Evolutionary conservation across 2,797 vertebrate genomes (phyloP).

Genomic region (Sebastes variabilis): DNA sequence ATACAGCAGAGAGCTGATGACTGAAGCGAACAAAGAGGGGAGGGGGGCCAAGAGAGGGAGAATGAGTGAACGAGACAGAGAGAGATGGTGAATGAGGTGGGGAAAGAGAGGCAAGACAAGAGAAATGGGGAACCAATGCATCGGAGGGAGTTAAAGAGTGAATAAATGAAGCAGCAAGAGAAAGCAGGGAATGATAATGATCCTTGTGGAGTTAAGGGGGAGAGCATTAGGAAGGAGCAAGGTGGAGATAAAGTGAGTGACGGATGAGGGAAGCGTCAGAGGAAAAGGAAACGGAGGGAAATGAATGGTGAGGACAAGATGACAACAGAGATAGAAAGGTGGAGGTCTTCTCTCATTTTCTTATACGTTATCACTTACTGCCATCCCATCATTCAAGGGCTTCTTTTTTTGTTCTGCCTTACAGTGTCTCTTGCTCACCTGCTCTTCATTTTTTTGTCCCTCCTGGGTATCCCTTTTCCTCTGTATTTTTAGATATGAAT

Average conservation of each 20-base stretch:
- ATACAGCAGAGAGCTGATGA: constrained; percentile 10
- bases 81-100: constrained; percentile 3
- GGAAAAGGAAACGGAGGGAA: constrained; percentile 42
- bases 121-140: constrained; percentile 48
- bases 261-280: constrained; percentile 53
- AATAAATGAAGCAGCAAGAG: constrained; percentile 66
- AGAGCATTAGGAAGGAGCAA: constrained; percentile 55
- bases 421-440: neutral
- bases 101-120: neutral
- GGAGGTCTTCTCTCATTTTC: constrained; percentile 45
- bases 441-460: neutral
- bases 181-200: constrained; percentile 63
- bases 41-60: neutral
- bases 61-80: constrained; percentile 16
- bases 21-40: neutral
- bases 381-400: constrained; percentile 26
- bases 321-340: constrained; percentile 72
- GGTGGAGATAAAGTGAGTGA: constrained; percentile 68
- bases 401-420: neutral
- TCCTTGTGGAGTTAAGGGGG: constrained; percentile 56
- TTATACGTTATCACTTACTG: constrained; percentile 41
- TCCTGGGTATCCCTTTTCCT: neutral
- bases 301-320: constrained; percentile 68
- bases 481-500: neutral
- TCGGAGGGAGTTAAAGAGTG: constrained; percentile 59